These are phyloP conservation scores for Falco columbarius DNA, from an alignment of 2,797 vertebrate genomes.

Conservation along the genomic window DNA sequence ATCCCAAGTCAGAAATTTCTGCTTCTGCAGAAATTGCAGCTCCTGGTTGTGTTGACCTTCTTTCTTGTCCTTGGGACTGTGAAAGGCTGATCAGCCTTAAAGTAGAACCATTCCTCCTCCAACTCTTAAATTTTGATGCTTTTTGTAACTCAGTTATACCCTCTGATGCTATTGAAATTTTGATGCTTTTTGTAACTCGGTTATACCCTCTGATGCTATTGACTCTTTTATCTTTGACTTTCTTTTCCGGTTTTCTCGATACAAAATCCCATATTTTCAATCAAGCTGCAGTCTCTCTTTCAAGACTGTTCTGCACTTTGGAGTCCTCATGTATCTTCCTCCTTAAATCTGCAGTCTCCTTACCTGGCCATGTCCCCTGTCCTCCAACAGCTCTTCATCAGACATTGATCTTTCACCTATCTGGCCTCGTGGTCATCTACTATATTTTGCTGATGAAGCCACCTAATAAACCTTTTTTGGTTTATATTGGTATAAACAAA, in stretches of 20 bases:
- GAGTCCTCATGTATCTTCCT: neutral
- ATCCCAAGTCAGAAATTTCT: neutral
- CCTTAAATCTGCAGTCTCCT: neutral
- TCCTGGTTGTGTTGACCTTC: neutral
- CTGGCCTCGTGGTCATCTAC: neutral
- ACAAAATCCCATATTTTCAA: neutral
- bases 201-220: neutral
- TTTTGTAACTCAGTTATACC: neutral
- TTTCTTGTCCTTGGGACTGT: neutral
- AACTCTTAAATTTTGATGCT: neutral
- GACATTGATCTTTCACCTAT: neutral
- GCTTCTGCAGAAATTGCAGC: neutral
- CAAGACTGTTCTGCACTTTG: neutral
- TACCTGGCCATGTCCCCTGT: neutral
- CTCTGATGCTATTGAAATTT: neutral
- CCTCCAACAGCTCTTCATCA: neutral
- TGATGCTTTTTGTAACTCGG: neutral
- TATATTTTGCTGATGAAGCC: neutral
- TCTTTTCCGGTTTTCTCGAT: fast-evolving
- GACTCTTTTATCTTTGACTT: neutral
- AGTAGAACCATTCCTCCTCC: neutral
- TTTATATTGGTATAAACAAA: neutral
- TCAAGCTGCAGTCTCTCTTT: neutral
- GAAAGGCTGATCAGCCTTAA: neutral
- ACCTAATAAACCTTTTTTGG: neutral